These are phyloP conservation scores for Pelobates fuscus DNA, from an alignment of 2,113 vertebrate genomes.

Conservation along the genomic window DNA sequence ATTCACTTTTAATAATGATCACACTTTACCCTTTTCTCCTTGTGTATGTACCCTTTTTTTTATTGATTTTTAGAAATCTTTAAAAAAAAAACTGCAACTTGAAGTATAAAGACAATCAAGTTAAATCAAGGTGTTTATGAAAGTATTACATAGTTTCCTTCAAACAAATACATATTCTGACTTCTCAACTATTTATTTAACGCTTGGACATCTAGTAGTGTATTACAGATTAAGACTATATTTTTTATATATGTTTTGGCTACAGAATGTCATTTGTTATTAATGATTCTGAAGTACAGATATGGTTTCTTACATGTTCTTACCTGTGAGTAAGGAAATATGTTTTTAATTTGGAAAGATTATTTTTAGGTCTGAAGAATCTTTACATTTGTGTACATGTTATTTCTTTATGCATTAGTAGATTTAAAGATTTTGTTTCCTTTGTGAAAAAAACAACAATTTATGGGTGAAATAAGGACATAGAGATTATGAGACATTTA, in stretches of 20 bases:
- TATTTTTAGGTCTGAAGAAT: neutral
- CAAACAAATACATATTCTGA: neutral
- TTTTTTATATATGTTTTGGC: no score
- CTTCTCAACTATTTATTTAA: constrained; percentile 10
- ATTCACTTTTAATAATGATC: no score
- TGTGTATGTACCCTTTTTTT: no score
- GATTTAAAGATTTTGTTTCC: constrained; percentile 21
- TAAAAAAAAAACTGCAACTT: no score
- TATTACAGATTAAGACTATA: constrained; percentile 10
- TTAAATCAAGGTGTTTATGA: neutral
- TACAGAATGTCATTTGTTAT: neutral
- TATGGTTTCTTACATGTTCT: neutral
- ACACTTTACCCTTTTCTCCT: no score
- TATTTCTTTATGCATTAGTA: constrained; percentile 8
- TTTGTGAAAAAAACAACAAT: neutral
- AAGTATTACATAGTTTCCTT: neutral
- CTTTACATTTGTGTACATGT: constrained; percentile 9
- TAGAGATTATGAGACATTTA: constrained; percentile 24
- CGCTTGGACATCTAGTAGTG: neutral
- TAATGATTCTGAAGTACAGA: neutral
- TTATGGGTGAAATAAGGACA: constrained; percentile 36
- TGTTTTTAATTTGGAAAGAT: neutral
- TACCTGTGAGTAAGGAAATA: neutral
- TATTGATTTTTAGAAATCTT: no score
- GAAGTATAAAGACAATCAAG: no score